Conservation (phyloP, 1,140 invertebrate genomes). For the Aphis gossypii region DNA sequence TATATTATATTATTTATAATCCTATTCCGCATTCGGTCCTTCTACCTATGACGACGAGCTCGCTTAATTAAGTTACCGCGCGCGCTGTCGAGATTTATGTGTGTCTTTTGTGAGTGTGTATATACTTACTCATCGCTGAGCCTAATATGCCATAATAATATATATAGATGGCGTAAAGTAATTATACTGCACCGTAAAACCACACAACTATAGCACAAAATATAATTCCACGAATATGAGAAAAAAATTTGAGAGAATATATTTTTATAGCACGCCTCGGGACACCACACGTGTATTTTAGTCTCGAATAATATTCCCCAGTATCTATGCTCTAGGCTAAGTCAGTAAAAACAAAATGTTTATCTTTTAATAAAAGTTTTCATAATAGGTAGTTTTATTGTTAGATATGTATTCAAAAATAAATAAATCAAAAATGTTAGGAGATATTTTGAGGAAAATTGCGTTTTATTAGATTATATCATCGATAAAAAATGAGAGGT, state of each 20-base stretch:
- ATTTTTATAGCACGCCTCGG: not conserved
- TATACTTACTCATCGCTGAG: no score
- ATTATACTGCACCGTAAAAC: not conserved
- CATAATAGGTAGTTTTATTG: no score
- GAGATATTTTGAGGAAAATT: no score
- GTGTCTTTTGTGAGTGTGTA: not conserved
- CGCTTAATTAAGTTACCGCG: not conserved
- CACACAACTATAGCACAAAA: not conserved
- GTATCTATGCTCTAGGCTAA: no score
- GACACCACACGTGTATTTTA: not conserved
- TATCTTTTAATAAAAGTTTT: no score
- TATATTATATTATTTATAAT: conserved; percentile 3
- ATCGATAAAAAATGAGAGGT: no score
- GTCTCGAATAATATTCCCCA: not conserved
- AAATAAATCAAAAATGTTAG: no score
- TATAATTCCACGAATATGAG: not conserved
- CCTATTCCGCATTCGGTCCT: not conserved
- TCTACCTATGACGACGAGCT: not conserved
- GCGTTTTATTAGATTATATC: no score
- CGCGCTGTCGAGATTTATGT: not conserved
- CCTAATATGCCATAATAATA: not conserved
- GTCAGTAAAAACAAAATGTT: not conserved
- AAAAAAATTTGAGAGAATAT: not conserved
- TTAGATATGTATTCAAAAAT: no score
- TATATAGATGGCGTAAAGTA: not conserved